phyloP scores from a whole-genome alignment of 2,797 vertebrate species.

The Falco cherrug region DNA sequence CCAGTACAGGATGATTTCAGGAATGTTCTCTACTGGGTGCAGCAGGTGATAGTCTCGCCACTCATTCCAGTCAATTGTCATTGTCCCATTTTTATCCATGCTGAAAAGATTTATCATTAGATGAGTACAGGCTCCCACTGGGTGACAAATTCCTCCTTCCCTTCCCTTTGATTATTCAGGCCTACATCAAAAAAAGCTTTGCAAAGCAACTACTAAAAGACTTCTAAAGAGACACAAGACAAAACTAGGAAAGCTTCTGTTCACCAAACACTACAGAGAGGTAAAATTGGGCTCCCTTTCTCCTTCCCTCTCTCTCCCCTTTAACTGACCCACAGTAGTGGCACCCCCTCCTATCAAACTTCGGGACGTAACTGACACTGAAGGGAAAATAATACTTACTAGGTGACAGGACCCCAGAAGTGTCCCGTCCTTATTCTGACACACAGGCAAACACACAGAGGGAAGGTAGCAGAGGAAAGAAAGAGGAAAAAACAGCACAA shows the following conservation, averaged over 20 bases:
- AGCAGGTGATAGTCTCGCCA: constrained; percentile 96
- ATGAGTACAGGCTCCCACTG: not conserved
- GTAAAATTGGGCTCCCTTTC: not conserved
- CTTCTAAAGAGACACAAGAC: constrained; percentile 31
- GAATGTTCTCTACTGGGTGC: constrained; percentile 93
- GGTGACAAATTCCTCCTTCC: not conserved
- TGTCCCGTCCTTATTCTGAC: constrained; percentile 95
- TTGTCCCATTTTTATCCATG: constrained; percentile 97
- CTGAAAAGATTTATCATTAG: constrained; percentile 71
- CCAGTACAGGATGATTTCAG: constrained; percentile 98
- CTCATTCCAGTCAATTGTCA: constrained; percentile 98
- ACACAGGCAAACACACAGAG: constrained; percentile 82
- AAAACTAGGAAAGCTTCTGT: not conserved
- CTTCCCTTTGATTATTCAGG: not conserved
- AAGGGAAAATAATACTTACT: constrained; percentile 88
- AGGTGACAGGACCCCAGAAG: constrained; percentile 94
- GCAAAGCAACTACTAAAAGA: constrained; percentile 23
- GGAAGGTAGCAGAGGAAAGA: constrained; percentile 77
- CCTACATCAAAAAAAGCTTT: not conserved
- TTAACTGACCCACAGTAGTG: not conserved
- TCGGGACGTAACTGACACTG: constrained; percentile 1
- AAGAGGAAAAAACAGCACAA: constrained; percentile 79
- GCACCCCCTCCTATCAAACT: not conserved
- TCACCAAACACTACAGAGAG: not conserved
- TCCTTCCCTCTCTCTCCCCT: constrained; percentile 4